Percentiles rank a stretch among this genome's conserved stretches.
These are phyloP conservation scores for Nematolebias whitei DNA, from an alignment of 2,113 vertebrate genomes.

Conservation along the genomic window DNA sequence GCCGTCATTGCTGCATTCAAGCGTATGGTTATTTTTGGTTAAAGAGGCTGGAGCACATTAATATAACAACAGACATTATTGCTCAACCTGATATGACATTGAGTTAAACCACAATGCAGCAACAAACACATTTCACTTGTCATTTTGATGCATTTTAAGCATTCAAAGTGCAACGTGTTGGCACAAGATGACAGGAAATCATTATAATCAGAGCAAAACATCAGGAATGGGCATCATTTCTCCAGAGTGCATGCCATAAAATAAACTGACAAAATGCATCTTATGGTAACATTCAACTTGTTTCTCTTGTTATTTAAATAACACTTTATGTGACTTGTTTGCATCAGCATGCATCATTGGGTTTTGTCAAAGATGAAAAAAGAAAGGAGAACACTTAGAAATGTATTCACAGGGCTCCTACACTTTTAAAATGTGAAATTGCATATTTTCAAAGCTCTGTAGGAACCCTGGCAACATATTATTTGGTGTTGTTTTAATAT, in stretches of 20 bases:
- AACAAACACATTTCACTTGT: not conserved
- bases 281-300: not conserved
- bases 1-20: not conserved
- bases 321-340: not conserved
- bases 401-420: not conserved
- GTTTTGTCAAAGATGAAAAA: not conserved
- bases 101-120: not conserved
- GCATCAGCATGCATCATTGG: no score
- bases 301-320: not conserved
- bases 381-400: not conserved
- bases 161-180: not conserved
- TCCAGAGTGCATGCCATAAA: not conserved
- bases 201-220: not conserved
- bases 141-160: slow-evolving; percentile 1
- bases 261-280: not conserved
- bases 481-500: not conserved
- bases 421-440: no score
- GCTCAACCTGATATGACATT: not conserved
- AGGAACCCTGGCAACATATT: not conserved
- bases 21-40: not conserved
- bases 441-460: no score
- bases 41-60: not conserved
- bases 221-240: not conserved
- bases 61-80: not conserved
- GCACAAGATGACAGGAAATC: not conserved